These are phyloP conservation scores for Abramis brama DNA, from an alignment of 2,113 vertebrate genomes.

Conservation along the genomic window DNA sequence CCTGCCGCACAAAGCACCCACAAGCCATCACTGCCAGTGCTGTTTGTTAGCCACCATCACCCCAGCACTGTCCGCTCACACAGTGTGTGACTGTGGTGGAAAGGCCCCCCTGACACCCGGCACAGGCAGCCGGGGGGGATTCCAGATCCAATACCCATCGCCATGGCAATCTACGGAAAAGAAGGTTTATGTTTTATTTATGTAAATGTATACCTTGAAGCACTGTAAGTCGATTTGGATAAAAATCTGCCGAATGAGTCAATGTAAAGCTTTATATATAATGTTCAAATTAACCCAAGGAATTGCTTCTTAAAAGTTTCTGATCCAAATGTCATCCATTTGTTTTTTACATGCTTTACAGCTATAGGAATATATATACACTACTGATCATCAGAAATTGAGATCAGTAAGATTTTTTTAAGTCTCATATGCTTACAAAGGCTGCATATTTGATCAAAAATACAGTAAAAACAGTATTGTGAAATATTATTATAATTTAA, in stretches of 20 bases:
- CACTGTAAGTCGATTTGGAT: not conserved
- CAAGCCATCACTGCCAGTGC: constrained; percentile 43
- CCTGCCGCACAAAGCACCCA: constrained; percentile 50
- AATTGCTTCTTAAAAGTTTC: too few species aligned
- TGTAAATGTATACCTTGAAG: not conserved
- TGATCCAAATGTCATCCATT: too few species aligned
- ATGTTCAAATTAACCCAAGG: too few species aligned
- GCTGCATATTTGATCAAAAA: not conserved
- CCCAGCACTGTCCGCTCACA: constrained; percentile 59
- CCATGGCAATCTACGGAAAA: constrained; percentile 64
- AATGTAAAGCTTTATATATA: not conserved
- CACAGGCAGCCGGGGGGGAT: constrained; percentile 53
- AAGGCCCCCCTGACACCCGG: constrained; percentile 24
- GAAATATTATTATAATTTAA: not conserved
- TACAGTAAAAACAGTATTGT: not conserved
- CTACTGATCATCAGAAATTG: not conserved
- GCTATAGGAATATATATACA: too few species aligned
- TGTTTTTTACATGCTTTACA: too few species aligned
- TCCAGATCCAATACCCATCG: constrained; percentile 65
- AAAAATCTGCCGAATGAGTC: not conserved
- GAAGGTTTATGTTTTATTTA: constrained; percentile 46
- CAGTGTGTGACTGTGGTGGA: constrained; percentile 50
- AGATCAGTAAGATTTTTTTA: not conserved
- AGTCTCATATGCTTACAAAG: not conserved
- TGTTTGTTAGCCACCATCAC: constrained; percentile 70